Conservation (phyloP, 2,113 vertebrate species). For the Calidris pugnax region DNA sequence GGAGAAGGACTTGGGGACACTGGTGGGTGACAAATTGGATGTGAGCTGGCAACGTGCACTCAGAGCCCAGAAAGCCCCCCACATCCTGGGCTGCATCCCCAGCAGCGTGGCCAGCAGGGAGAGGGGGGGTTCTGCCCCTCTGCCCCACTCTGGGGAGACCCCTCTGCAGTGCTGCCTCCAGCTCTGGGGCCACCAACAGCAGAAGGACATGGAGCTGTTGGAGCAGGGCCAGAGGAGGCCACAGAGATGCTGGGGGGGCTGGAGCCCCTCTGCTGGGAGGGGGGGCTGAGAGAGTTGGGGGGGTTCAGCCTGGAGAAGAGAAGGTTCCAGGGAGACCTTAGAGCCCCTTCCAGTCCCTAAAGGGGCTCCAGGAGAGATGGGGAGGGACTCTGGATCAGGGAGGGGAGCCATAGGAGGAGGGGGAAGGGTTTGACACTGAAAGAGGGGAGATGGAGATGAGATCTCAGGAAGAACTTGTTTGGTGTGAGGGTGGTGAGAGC, state of each 20-base stretch:
- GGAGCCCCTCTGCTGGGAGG: not conserved
- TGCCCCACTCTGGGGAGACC: not conserved
- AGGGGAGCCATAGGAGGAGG: too few relatives aligned
- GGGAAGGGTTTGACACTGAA: too few relatives aligned
- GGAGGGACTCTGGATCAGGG: too few relatives aligned
- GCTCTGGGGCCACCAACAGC: not conserved
- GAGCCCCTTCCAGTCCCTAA: too few relatives aligned
- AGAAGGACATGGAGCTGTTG: accelerated
- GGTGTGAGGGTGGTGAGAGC: too few relatives aligned
- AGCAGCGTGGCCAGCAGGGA: not conserved
- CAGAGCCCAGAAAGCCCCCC: not conserved
- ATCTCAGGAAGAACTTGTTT: too few relatives aligned
- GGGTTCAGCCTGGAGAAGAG: too few relatives aligned
- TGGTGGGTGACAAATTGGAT: not conserved
- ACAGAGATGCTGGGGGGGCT: accelerated
- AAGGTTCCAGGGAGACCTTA: too few relatives aligned
- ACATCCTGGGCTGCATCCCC: not conserved
- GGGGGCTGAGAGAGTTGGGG: not conserved
- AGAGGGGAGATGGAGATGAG: too few relatives aligned
- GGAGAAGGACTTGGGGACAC: not conserved
- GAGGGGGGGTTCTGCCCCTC: not conserved
- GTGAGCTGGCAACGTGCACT: accelerated
- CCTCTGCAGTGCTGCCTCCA: not conserved
- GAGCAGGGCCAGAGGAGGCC: not conserved
- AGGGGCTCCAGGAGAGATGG: too few relatives aligned